These are phyloP conservation scores for Ceratothoa steindachneri DNA, from an alignment of 2,888 invertebrate genomes.

Conservation along the genomic window DNA sequence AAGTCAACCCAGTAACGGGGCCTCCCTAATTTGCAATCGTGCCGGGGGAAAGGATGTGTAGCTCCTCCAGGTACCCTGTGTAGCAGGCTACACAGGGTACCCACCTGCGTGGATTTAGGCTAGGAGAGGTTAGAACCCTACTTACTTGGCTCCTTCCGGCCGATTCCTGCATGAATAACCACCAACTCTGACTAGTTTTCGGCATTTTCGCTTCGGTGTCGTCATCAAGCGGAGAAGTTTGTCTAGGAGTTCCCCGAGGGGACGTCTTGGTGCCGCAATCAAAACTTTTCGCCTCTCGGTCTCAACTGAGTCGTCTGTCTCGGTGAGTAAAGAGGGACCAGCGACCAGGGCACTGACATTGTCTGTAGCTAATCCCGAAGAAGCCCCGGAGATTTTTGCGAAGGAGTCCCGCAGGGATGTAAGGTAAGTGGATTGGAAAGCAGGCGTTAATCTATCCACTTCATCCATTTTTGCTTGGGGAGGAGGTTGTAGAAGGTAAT, in stretches of 20 bases:
- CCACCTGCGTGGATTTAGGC: too few species aligned
- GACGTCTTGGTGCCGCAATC: neutral
- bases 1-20: too few species aligned
- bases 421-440: neutral
- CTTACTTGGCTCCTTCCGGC: conserved; percentile 35
- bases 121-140: too few species aligned
- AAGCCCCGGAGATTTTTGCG: neutral
- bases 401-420: neutral
- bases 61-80: too few species aligned
- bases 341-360: too few species aligned
- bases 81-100: too few species aligned
- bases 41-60: too few species aligned
- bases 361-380: too few species aligned
- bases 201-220: conserved; percentile 5
- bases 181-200: conserved; percentile 25
- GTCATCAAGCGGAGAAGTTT: neutral
- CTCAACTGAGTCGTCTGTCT: neutral
- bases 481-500: neutral
- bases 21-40: too few species aligned
- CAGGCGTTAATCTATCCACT: neutral
- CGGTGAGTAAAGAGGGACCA: too few species aligned
- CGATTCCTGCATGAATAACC: conserved; percentile 24
- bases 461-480: neutral
- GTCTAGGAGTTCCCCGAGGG: neutral
- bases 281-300: neutral